phyloP scores from a whole-genome alignment of 2,888 invertebrate species.

The Caenorhabditis zanzibari region DNA sequence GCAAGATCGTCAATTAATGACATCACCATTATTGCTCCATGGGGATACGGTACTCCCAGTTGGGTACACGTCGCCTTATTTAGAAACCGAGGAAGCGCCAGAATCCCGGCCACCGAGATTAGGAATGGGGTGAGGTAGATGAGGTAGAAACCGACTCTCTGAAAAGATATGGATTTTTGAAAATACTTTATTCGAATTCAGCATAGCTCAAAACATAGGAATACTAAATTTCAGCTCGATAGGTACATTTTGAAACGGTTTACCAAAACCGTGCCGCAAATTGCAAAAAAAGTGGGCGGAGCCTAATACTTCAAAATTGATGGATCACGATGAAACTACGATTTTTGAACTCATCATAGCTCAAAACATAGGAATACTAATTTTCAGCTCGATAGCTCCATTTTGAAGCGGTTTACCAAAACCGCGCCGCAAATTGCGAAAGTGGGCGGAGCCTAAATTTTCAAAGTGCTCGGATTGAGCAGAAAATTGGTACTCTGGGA shows the following conservation, averaged over 20 bases:
- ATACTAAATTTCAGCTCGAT: neutral
- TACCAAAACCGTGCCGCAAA: neutral
- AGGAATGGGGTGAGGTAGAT: slow-evolving; percentile 3
- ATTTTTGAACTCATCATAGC: neutral
- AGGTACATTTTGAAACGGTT: neutral
- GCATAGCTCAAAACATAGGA: neutral
- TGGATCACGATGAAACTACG: too few relatives aligned
- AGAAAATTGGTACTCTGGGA: too few relatives aligned
- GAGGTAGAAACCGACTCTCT: slow-evolving; percentile 12
- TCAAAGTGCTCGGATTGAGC: neutral
- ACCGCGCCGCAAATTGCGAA: neutral
- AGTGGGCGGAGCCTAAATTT: neutral
- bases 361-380: neutral
- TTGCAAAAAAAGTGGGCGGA: slow-evolving; percentile 10
- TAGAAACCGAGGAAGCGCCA: slow-evolving; percentile 12
- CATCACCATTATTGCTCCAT: slow-evolving; percentile 7
- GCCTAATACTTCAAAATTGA: neutral
- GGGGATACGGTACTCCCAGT: slow-evolving; percentile 18
- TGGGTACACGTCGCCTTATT: slow-evolving; percentile 6
- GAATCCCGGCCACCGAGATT: neutral
- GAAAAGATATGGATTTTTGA: too few relatives aligned
- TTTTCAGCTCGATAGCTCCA: neutral
- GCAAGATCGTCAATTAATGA: neutral
- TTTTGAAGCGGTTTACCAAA: neutral
- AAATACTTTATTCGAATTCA: neutral